Evolutionary conservation across 2,888 invertebrate genomes (phyloP), one percentile per base, ranked within the genome.

Genomic region (Cryptus armator): DNA sequence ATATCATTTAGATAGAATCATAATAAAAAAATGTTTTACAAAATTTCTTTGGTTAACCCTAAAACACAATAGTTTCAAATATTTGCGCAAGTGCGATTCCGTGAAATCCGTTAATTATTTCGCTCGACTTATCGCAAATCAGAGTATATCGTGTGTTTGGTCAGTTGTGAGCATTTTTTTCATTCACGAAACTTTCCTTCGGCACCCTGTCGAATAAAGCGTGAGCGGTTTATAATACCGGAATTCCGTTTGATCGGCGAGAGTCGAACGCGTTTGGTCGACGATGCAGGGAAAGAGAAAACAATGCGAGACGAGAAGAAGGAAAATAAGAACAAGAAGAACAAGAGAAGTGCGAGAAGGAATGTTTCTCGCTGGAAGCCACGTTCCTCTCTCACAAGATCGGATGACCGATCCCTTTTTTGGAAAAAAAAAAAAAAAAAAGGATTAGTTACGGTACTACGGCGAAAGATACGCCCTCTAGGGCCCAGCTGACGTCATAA

Each of bases 381-480:
- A 10, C 48, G 71, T 6, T 32, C 71, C 53, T n/a, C 48, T 77
- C 77, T 59, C 29, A 2, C 59, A 53, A 66, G 66, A 66, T 66
- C 71, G 46, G 72, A 70, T 75, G 48, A 16, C 24, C 37, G 64
- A 75, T 80, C 51, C 43, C 48, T 62, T 76, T 32, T 44, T 24
- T 64, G 56, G n/a, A 62, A 48, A 46, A 70, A 43, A 66, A 44
- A 32, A 32, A 67, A 67, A 32, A 80, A 70, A 3, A 68, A 79
- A 79, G 79, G 71, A 83, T 85, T 48, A 72, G 79, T 76, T 83
- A 75, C 66, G 64, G 71, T 72, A 68, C 59, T 62, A 59, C 44
- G 71, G 48, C 66, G 72, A 53, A 56, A 62, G 32, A 29, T 62
- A 46, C 66, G 46, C 67, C 56, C 72, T 59, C 19, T 16, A 53